Conservation (phyloP, 2,797 vertebrate species). For the Enteromius anoplus region DNA sequence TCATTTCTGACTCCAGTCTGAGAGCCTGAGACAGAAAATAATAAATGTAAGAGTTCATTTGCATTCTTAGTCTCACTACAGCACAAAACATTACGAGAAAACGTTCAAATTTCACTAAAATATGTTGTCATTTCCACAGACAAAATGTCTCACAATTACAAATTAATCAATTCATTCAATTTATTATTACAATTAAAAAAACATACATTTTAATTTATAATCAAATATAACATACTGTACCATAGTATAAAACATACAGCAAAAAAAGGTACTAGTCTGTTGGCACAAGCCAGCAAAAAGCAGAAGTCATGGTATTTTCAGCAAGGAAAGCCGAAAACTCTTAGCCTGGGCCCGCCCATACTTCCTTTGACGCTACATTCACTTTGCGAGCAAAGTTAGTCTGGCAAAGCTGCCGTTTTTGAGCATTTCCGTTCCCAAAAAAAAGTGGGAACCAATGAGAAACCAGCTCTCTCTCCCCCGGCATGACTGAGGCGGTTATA, state of each 20-base stretch:
- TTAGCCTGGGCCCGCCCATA: too few species aligned
- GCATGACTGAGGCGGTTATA: too few species aligned
- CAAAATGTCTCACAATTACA: not conserved
- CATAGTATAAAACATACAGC: not conserved
- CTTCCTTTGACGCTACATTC: too few species aligned
- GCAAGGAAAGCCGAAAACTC: not conserved
- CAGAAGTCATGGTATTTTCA: not conserved
- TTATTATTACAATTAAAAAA: too few species aligned
- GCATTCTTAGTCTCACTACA: not conserved
- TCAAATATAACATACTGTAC: not conserved
- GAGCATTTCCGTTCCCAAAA: too few species aligned
- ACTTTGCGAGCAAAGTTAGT: too few species aligned
- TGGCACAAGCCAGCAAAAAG: not conserved
- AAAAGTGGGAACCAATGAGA: too few species aligned
- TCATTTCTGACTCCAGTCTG: not conserved
- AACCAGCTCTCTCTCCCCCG: too few species aligned
- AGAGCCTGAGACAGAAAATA: not conserved
- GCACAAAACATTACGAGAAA: not conserved
- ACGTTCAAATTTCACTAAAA: not conserved
- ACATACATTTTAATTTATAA: not conserved
- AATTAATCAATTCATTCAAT: too few species aligned
- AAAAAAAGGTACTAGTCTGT: not conserved
- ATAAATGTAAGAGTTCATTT: not conserved
- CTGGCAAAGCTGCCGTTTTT: too few species aligned
- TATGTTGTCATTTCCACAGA: not conserved